phyloP scores from a whole-genome alignment of 2,888 invertebrate genomes.

The Hypercompe scribonia region DNA sequence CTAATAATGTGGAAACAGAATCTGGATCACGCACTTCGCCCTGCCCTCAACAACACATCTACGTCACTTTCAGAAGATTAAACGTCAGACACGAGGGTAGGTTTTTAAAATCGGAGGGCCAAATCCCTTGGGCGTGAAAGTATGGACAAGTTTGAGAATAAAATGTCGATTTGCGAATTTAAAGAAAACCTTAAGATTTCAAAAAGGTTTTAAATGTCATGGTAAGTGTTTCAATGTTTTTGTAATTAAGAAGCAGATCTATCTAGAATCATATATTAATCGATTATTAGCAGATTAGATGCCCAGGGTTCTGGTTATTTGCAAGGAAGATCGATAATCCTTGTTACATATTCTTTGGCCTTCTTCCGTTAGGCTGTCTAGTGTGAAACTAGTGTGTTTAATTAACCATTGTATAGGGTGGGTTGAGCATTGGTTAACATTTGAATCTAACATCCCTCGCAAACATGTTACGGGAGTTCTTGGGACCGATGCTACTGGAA shows the following conservation, averaged over 20 bases:
- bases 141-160: slow-evolving; percentile 38
- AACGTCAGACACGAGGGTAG: slow-evolving; percentile 68
- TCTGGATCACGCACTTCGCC: slow-evolving; percentile 30
- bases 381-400: too few species aligned
- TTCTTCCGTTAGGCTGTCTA: too few species aligned
- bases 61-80: slow-evolving; percentile 77
- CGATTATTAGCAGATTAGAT: too few species aligned
- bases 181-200: slow-evolving; percentile 3
- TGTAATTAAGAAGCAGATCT: not conserved
- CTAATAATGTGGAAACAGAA: slow-evolving; percentile 61
- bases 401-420: too few species aligned
- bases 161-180: slow-evolving; percentile 26
- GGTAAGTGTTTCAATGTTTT: not conserved
- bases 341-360: too few species aligned
- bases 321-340: too few species aligned
- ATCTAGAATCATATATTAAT: too few species aligned
- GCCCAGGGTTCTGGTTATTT: too few species aligned
- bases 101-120: slow-evolving; percentile 69
- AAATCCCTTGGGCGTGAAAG: slow-evolving; percentile 46
- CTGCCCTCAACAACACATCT: slow-evolving; percentile 46
- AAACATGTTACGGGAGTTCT: too few species aligned
- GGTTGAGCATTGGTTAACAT: too few species aligned
- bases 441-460: too few species aligned
- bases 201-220: slow-evolving; percentile 5
- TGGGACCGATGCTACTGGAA: too few species aligned